These are phyloP conservation scores for Kradibia gibbosae DNA, from an alignment of 1,140 invertebrate genomes.

Conservation along the genomic window DNA sequence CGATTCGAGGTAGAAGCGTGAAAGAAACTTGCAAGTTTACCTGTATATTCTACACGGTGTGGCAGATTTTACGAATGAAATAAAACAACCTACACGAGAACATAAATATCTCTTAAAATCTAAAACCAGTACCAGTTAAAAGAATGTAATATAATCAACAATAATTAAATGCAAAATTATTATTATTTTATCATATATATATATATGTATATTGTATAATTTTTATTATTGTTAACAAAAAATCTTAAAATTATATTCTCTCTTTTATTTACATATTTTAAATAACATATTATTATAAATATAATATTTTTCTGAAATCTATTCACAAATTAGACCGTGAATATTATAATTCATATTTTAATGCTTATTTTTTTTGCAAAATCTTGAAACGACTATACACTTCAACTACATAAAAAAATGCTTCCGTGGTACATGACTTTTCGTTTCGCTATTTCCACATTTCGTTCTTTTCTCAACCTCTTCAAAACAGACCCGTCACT, in stretches of 20 bases:
- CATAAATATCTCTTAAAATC: constrained; percentile 28
- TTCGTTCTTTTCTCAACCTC: not conserved
- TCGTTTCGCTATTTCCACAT: no score
- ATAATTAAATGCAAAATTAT: not conserved
- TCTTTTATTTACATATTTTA: no score
- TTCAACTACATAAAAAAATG: not conserved
- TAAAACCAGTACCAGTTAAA: constrained; percentile 14
- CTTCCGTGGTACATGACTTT: not conserved
- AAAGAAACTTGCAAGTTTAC: constrained; percentile 49
- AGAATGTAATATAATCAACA: not conserved
- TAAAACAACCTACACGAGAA: constrained; percentile 18
- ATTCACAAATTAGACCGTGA: not conserved
- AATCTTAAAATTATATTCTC: no score
- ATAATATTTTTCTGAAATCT: no score
- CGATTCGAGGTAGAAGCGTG: constrained; percentile 52
- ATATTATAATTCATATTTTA: not conserved
- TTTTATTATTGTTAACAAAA: not conserved
- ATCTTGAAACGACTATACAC: not conserved
- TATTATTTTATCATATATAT: no score
- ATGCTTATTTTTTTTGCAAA: not conserved
- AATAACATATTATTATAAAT: no score
- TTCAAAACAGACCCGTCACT: not conserved
- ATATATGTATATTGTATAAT: not conserved
- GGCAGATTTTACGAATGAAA: constrained; percentile 39
- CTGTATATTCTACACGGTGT: constrained; percentile 35